Base-by-base conservation (phyloP, 2,888 invertebrate genomes). In the Amaurobius ferox region DNA sequence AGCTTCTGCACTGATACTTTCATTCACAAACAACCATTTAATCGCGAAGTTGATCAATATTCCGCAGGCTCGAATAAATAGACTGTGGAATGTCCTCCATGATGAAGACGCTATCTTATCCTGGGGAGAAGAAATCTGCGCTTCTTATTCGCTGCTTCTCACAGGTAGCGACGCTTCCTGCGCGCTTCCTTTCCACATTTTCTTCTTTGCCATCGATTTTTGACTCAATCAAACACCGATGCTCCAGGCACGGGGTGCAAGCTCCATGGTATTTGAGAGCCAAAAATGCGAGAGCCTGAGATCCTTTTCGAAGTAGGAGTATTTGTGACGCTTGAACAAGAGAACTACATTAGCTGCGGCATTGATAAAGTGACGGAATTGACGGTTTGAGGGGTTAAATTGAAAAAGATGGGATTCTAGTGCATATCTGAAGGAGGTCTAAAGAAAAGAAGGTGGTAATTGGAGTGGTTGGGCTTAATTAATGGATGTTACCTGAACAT, bases 131-230 rank as follows among this genome's bases (percentile, higher is more conserved):
- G 19, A 55, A 55, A 55, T 11, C 55, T 5, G 23, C 23, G 55
- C 55, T 2, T 23, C 55, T 55, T 55, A 55, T 55, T 55, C 55
- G 55, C 23, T 23, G 55, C 11, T n/a, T 11, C 23, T 16, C 19
- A 55, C 19, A 55, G 55, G 55, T 55, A 55, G 68, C 16, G n/a
- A 40, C 28, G n/a, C 16, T 68, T 28, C 26, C 40, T 68, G 39
- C 28, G 40, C 26, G 40, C 40, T 68, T 68, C 68, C 26, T 68
- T 40, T 40, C 40, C 26, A 68, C 28, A 68, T 68, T 68, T 68
- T 68, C 68, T 16, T 40, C 32, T n/a, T n/a, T n/a, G n/a, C 26
- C 13, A 68, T 68, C 40, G 68, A 68, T 68, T 68, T 68, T 26
- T 40, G 23, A 3, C 39, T 67, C 28, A 39, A 68, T 39, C 23